Evolutionary conservation across 2,888 invertebrate species (phyloP).

Genomic region (Drosophila yooni): DNA sequence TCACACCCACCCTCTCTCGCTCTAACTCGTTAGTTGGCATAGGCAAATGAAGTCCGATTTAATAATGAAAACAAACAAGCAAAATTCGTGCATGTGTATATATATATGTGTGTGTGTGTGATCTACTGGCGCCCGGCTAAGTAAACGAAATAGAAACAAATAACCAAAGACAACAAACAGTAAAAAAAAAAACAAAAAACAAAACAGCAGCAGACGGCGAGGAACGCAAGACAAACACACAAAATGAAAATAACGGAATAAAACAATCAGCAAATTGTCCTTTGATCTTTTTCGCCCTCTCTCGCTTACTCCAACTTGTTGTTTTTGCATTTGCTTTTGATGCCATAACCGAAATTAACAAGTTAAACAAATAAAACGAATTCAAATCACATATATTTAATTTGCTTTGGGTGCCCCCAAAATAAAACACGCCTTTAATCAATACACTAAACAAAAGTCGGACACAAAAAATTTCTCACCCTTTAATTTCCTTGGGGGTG

Average conservation of each 20-base stretch:
- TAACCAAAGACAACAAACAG: conserved; percentile 65
- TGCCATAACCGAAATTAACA: conserved; percentile 71
- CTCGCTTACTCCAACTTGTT: conserved; percentile 17
- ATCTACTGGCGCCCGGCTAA: conserved; percentile 33
- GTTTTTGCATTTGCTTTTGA: conserved; percentile 47
- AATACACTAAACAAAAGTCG: conserved; percentile 31
- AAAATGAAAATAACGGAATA: conserved; percentile 75
- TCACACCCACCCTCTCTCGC: background rate
- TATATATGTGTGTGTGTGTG: background rate
- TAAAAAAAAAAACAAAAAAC: conserved; percentile 45
- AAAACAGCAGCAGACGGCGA: conserved; percentile 34
- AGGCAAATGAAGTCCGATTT: conserved; percentile 63
- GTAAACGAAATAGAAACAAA: conserved; percentile 64
- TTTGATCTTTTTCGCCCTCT: conserved; percentile 71
- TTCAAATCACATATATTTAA: conserved; percentile 43
- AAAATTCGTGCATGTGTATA: conserved; percentile 9
- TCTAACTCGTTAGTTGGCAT: conserved; percentile 13
- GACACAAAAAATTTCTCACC: background rate
- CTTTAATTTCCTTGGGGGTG: background rate
- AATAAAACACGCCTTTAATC: conserved; percentile 41
- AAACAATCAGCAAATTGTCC: conserved; percentile 80
- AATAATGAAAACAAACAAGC: conserved; percentile 69
- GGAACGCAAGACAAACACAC: conserved; percentile 49
- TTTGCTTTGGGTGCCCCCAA: conserved; percentile 4
- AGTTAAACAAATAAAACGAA: conserved; percentile 67